Conservation (phyloP, 1,140 invertebrate genomes). For the Drosophila suzukii region DNA sequence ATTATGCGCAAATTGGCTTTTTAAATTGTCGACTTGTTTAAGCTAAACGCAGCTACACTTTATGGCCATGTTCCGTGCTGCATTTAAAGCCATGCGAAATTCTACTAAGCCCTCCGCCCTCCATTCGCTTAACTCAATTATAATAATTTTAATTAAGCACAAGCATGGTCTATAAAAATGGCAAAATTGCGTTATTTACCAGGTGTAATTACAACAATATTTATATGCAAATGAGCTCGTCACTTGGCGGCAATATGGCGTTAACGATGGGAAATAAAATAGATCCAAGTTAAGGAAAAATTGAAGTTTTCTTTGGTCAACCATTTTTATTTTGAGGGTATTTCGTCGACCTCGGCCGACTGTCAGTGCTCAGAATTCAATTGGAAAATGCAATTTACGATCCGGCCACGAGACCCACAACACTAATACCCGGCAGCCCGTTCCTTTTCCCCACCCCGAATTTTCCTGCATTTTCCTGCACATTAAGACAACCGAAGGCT, state of each 20-base stretch:
- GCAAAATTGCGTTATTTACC: slow-evolving; percentile 74
- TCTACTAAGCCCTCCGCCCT: slow-evolving; percentile 34
- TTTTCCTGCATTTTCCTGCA: slow-evolving; percentile 34
- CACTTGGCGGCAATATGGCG: slow-evolving; percentile 39
- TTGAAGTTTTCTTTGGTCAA: neutral
- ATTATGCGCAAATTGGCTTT: slow-evolving; percentile 83
- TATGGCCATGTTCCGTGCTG: slow-evolving; percentile 75
- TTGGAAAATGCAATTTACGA: slow-evolving; percentile 80
- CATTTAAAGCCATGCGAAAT: slow-evolving; percentile 80
- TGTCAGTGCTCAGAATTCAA: slow-evolving; percentile 71
- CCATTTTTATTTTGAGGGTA: slow-evolving; percentile 1
- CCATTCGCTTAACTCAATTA: slow-evolving; percentile 62
- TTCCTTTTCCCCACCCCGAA: neutral
- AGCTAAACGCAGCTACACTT: slow-evolving; percentile 78
- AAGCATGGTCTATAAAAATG: slow-evolving; percentile 48
- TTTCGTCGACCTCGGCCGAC: slow-evolving; percentile 36
- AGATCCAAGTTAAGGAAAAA: slow-evolving; percentile 21
- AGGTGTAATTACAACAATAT: slow-evolving; percentile 68
- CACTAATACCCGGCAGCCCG: slow-evolving; percentile 62
- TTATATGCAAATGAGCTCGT: slow-evolving; percentile 58
- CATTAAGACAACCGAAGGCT: slow-evolving; percentile 69
- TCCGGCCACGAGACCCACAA: slow-evolving; percentile 67
- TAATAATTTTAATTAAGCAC: slow-evolving; percentile 66
- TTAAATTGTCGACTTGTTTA: slow-evolving; percentile 82
- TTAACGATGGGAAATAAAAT: slow-evolving; percentile 36